Percentiles rank a stretch among this genome's conserved stretches.
Conservation (phyloP, 2,797 vertebrate species). For the Siniperca obscura region DNA sequence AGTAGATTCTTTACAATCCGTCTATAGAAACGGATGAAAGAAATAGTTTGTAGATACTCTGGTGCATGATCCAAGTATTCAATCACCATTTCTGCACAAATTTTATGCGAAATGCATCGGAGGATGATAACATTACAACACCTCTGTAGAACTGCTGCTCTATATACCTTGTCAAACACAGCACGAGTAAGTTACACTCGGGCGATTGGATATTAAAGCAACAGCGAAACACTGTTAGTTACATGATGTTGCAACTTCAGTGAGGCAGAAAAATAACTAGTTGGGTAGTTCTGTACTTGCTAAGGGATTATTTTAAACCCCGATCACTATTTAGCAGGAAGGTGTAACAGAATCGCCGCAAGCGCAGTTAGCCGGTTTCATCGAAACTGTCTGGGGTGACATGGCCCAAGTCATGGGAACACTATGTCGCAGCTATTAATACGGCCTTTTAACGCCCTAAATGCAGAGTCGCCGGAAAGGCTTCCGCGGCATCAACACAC, state of each 20-base stretch:
- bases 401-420: slow-evolving; percentile 68
- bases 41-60: background rate
- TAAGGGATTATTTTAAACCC: slow-evolving; percentile 37
- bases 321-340: slow-evolving; percentile 75
- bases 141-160: slow-evolving; percentile 12
- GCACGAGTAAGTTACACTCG: background rate
- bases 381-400: slow-evolving; percentile 78
- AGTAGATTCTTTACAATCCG: background rate
- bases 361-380: slow-evolving; percentile 81
- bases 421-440: slow-evolving; percentile 81
- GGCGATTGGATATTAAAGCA: slow-evolving; percentile 2
- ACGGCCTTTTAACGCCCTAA: slow-evolving; percentile 75
- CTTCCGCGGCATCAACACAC: background rate
- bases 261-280: background rate
- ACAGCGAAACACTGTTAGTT: background rate
- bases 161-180: slow-evolving; percentile 18
- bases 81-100: slow-evolving; percentile 1
- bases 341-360: slow-evolving; percentile 72
- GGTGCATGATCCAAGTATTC: background rate
- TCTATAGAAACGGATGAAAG: background rate
- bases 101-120: slow-evolving; percentile 12
- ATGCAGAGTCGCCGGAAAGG: slow-evolving; percentile 40
- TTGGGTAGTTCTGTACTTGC: background rate
- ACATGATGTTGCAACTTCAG: background rate
- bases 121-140: slow-evolving; percentile 41